Percentiles rank a stretch among this genome's conserved stretches.
Evolutionary conservation across 1,140 invertebrate species (phyloP).

Genomic region (Lepidurus apus): DNA sequence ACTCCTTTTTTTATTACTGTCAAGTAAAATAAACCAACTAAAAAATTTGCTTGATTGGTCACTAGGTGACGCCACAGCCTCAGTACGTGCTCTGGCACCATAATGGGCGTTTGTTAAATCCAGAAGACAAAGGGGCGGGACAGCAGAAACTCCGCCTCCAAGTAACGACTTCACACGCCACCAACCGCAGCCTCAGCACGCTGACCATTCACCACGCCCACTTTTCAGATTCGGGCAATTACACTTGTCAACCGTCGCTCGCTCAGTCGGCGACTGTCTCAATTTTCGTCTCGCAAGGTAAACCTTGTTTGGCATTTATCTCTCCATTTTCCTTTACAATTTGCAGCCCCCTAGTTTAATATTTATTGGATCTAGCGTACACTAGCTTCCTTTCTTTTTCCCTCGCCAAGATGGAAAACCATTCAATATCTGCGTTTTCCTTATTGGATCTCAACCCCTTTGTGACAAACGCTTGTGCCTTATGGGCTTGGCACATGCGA

Average conservation of each 20-base stretch:
- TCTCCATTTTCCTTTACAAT: not conserved
- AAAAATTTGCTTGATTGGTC: not conserved
- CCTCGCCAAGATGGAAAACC: not conserved
- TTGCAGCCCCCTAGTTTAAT: not conserved
- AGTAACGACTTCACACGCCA: constrained; percentile 23
- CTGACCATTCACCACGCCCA: constrained; percentile 68
- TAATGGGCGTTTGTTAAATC: constrained; percentile 37
- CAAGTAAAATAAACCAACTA: not conserved
- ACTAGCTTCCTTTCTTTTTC: not conserved
- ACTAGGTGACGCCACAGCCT: constrained; percentile 35
- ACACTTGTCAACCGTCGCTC: constrained; percentile 48
- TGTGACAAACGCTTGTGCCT: not conserved
- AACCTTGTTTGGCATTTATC: constrained; percentile 22
- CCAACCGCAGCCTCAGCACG: constrained; percentile 36
- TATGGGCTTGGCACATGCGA: not conserved
- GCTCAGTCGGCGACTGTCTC: constrained; percentile 48
- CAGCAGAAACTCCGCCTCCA: not conserved
- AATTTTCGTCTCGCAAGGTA: constrained; percentile 46
- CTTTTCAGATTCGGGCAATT: constrained; percentile 64
- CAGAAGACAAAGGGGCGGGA: constrained; percentile 29
- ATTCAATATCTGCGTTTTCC: not conserved
- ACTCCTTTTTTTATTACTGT: too few species aligned
- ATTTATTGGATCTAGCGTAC: too few species aligned
- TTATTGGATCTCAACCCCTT: not conserved
- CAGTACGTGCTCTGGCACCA: constrained; percentile 50